A percentile compares a stretch with the other conserved stretches of the same genome.
phyloP scores from a whole-genome alignment of 2,797 vertebrate genomes.

The Falco novaeseelandiae region DNA sequence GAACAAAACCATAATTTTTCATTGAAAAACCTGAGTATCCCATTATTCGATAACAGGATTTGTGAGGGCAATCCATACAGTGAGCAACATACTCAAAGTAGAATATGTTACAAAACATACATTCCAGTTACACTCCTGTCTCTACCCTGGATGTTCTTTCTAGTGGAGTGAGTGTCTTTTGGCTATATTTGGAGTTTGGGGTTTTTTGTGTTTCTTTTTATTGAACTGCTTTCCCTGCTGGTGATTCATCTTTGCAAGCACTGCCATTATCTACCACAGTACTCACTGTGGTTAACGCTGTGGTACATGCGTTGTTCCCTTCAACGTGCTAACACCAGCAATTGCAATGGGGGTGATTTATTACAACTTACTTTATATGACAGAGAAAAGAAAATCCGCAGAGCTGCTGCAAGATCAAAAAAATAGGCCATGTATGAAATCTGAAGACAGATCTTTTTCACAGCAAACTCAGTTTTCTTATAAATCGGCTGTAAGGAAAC shows the following conservation, averaged over 20 bases:
- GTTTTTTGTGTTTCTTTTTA: background rate
- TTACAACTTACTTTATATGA: background rate
- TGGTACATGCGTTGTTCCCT: background rate
- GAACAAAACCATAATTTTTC: conserved; percentile 31
- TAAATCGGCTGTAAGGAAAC: background rate
- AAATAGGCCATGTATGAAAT: background rate
- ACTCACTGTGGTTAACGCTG: background rate
- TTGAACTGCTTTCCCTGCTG: background rate
- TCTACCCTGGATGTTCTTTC: background rate
- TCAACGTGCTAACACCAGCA: background rate
- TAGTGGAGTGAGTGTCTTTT: background rate
- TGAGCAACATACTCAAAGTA: background rate
- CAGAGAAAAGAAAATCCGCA: background rate
- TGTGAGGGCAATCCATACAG: background rate
- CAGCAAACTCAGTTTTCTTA: background rate
- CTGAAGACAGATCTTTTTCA: background rate
- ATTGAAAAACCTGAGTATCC: conserved; percentile 29
- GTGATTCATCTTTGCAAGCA: background rate
- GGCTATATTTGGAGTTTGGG: background rate
- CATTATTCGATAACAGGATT: conserved; percentile 64
- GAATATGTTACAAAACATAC: background rate
- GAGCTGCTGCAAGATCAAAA: background rate
- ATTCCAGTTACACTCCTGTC: background rate
- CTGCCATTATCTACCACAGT: background rate
- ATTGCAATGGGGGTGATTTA: background rate